Percentiles rank a stretch among this genome's conserved stretches.
Conservation (phyloP, 2,888 invertebrate genomes). For the Myopa testacea region DNA sequence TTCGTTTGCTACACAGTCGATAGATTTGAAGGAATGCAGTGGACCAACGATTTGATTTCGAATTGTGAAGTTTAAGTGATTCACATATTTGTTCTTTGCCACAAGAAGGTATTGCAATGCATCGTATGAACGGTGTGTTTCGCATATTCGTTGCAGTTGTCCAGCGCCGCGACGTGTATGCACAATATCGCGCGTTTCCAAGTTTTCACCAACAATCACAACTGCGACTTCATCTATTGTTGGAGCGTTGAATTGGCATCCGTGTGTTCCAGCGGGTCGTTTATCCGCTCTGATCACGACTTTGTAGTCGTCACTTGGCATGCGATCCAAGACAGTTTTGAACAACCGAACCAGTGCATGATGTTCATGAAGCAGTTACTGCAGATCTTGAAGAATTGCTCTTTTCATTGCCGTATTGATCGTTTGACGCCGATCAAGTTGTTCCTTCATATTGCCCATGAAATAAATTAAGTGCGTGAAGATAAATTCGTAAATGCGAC, state of each 20-base stretch:
- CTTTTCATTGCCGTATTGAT: not conserved
- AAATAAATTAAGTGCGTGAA: too few relatives aligned
- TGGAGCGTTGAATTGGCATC: slow-evolving; percentile 52
- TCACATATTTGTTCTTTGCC: too few relatives aligned
- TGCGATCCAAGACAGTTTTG: slow-evolving; percentile 23
- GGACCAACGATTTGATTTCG: too few relatives aligned
- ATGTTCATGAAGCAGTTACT: not conserved
- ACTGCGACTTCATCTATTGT: slow-evolving; percentile 54
- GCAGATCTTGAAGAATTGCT: slow-evolving; percentile 1
- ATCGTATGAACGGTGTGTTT: slow-evolving; percentile 18
- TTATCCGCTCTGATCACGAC: slow-evolving; percentile 21
- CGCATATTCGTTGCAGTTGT: not conserved
- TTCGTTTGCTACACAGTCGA: too few relatives aligned
- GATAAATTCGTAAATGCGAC: too few relatives aligned
- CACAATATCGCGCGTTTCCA: slow-evolving; percentile 59
- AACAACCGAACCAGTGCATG: slow-evolving; percentile 25
- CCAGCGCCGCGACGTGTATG: slow-evolving; percentile 43
- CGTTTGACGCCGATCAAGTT: slow-evolving; percentile 3
- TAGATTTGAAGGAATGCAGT: too few relatives aligned
- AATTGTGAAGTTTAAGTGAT: too few relatives aligned
- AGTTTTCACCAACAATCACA: slow-evolving; percentile 58
- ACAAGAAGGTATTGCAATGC: not conserved
- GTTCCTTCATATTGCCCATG: not conserved
- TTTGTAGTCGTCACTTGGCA: slow-evolving; percentile 24
- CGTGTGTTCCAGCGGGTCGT: slow-evolving; percentile 26